A percentile compares a stretch with the other conserved stretches of the same genome.
These are phyloP conservation scores for Amaurobius ferox DNA, from an alignment of 2,888 invertebrate genomes.

Conservation along the genomic window DNA sequence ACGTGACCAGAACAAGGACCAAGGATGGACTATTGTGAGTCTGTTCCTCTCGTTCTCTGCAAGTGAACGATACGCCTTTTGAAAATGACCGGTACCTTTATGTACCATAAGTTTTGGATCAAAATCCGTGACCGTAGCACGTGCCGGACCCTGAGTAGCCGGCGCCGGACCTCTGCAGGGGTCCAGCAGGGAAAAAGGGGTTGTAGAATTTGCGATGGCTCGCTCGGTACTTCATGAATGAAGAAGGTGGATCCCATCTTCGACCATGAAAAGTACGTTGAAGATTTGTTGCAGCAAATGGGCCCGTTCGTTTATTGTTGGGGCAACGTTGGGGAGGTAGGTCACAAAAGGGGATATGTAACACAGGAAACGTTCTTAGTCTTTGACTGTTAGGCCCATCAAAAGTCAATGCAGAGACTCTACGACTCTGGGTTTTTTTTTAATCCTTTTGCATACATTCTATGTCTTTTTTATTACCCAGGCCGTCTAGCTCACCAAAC, in stretches of 20 bases:
- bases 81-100: not conserved
- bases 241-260: too few species aligned
- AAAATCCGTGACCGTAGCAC: not conserved
- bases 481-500: too few species aligned
- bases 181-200: not conserved
- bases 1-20: slow-evolving; percentile 1
- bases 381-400: too few species aligned
- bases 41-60: not conserved
- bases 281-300: not conserved
- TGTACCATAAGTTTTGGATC: not conserved
- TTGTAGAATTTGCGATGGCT: not conserved
- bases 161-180: not conserved
- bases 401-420: too few species aligned
- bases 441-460: too few species aligned
- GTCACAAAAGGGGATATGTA: too few species aligned
- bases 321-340: not conserved
- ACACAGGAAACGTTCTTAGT: too few species aligned
- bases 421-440: too few species aligned
- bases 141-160: not conserved
- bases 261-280: not conserved
- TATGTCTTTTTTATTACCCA: too few species aligned
- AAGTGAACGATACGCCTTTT: not conserved
- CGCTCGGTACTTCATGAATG: not conserved
- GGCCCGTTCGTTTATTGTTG: not conserved
- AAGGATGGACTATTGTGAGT: not conserved